phyloP scores from a whole-genome alignment of 2,113 vertebrate genomes.

The Ictalurus furcatus region DNA sequence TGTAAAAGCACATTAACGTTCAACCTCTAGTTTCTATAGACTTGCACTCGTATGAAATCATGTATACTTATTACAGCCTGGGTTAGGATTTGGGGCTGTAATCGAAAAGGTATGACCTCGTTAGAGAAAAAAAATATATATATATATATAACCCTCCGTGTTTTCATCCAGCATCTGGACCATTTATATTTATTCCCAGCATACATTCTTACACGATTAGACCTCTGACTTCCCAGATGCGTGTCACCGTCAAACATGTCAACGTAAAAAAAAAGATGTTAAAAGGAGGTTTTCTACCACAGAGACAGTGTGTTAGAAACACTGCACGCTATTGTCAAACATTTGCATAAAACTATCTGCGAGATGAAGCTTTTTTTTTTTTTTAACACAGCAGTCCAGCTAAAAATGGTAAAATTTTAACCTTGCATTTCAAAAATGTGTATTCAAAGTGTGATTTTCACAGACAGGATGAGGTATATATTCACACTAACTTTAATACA shows the following conservation, averaged over 20 bases:
- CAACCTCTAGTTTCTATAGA: neutral
- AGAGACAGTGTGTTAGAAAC: neutral
- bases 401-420: neutral
- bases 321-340: slow-evolving; percentile 16
- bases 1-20: neutral
- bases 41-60: neutral
- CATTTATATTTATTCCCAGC: neutral
- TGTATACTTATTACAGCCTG: neutral
- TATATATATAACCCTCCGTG: neutral
- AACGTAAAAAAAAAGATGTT: neutral
- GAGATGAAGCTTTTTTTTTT: neutral
- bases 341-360: neutral
- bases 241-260: neutral
- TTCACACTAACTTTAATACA: slow-evolving; percentile 7
- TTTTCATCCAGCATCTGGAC: neutral
- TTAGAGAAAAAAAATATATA: neutral
- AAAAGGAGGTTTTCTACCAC: neutral
- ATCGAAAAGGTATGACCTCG: neutral
- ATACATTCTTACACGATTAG: neutral
- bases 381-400: neutral
- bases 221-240: neutral
- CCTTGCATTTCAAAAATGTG: neutral
- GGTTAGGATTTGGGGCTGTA: neutral
- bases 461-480: slow-evolving; percentile 8
- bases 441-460: neutral